Base-by-base conservation (phyloP, 2,888 invertebrate genomes). In the Catocala fraxini region DNA sequence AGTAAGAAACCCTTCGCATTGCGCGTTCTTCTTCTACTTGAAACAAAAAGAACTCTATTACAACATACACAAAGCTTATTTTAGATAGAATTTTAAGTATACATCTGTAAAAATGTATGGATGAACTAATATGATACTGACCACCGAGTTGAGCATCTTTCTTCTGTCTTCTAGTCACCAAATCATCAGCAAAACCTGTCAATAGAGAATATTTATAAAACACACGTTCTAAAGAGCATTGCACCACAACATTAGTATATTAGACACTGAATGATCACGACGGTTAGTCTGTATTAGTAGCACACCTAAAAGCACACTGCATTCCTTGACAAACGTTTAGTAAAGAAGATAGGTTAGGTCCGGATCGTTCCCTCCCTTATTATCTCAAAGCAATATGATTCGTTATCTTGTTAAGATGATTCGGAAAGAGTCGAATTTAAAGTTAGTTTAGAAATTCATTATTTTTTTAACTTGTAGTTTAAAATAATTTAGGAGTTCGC, bases 1-100 rank as follows among this genome's bases (percentile, higher is more conserved):
- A 94, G 92, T 99, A 99, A n/a, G 98, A 99, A 74, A 98, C 98
- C 77, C 99, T 95, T 76, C 99, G 96, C 91, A 97, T 97, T 33
- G 97, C 96, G 71, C 98, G 96, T 82, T 98, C 98, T 86, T 98
- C 98, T 85, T 97, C 97, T 89, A 95, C 96, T 95, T 87, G 70
- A 68, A 87, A 91, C 80, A 77, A 83, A 65, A 85, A 68, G 49
- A 13, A 53, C 39, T 59, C 63, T 53, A 59, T 68, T 55, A 64
- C 35, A 42, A 42, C 12, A 34, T 35, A 3, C 2, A 7, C 39
- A 39, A 13, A 35, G 7, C 10, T 5, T n/a, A 11, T n/a, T 49
- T 49, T 34, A 5, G 33, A 34, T 34, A 25, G n/a, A 47, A 7
- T 46, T 13, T 46, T 39, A 7, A 0, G 10, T 42, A 42, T 0